Conservation (phyloP, 2,888 invertebrate species). For the Choristoneura rosaceana region DNA sequence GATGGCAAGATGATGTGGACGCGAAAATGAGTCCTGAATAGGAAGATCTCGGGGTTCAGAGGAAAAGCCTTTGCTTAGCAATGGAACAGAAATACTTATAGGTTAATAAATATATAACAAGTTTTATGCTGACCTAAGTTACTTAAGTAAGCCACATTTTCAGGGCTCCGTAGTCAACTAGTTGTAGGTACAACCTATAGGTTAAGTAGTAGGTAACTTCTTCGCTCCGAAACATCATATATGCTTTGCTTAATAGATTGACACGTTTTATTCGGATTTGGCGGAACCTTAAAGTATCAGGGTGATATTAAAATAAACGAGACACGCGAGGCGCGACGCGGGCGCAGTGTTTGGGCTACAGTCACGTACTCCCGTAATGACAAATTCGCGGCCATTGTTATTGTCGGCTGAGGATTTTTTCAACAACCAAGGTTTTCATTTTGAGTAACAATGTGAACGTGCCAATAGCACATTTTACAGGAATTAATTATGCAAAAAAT, state of each 20-base stretch:
- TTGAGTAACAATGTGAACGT: slow-evolving; percentile 75
- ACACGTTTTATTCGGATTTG: background rate
- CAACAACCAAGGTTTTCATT: slow-evolving; percentile 72
- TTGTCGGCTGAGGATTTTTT: slow-evolving; percentile 72
- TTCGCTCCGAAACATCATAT: background rate
- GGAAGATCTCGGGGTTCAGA: too few species aligned
- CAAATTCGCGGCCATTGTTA: slow-evolving; percentile 79
- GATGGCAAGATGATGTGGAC: too few species aligned
- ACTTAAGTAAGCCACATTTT: too few species aligned
- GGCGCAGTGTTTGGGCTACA: slow-evolving; percentile 66
- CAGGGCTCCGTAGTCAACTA: too few species aligned
- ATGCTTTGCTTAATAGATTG: background rate
- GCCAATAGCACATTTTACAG: slow-evolving; percentile 73
- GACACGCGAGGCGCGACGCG: slow-evolving; percentile 62
- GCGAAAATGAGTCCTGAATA: too few species aligned
- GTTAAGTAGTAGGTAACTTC: too few species aligned
- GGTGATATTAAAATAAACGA: slow-evolving; percentile 76
- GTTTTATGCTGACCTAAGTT: too few species aligned
- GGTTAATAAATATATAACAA: too few species aligned
- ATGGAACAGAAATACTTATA: too few species aligned
- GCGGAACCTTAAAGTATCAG: slow-evolving; percentile 65
- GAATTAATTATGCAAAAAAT: slow-evolving; percentile 73
- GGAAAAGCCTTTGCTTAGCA: too few species aligned
- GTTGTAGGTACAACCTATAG: too few species aligned
- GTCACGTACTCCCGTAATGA: slow-evolving; percentile 80